Conservation (phyloP, 2,797 vertebrate species). For the Sternotherus odoratus region DNA sequence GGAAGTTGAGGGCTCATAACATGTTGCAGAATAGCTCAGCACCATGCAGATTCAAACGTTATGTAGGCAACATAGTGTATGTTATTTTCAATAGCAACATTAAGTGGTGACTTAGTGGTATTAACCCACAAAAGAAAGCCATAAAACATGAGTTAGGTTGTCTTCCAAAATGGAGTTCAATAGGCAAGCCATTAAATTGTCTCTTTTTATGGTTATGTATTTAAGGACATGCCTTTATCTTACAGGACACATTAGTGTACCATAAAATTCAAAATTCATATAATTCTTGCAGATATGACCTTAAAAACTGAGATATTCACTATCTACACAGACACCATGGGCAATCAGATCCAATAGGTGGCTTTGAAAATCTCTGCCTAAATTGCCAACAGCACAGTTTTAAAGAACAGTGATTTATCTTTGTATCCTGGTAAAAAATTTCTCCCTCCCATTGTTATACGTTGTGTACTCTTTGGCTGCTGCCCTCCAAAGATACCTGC, state of each 20-base stretch:
- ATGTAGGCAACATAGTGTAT: neutral
- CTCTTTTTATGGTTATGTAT: neutral
- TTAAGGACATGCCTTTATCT: neutral
- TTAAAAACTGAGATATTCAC: neutral
- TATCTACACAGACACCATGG: neutral
- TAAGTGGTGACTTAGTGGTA: slow-evolving; percentile 20
- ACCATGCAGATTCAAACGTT: neutral
- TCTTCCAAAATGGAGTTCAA: slow-evolving; percentile 37
- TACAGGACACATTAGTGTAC: neutral
- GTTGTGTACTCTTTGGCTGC: neutral
- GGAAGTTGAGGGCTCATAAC: neutral
- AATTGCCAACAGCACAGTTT: neutral
- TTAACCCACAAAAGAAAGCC: slow-evolving; percentile 38
- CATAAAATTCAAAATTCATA: neutral
- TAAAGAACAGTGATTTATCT: neutral
- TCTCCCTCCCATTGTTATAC: neutral
- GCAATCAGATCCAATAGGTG: neutral
- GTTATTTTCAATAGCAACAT: neutral
- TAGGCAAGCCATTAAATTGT: slow-evolving; percentile 7
- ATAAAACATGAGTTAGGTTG: slow-evolving; percentile 26
- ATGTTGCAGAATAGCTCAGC: neutral
- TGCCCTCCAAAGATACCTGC: neutral
- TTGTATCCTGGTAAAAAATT: neutral
- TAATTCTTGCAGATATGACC: neutral
- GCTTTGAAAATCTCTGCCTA: neutral